These are phyloP conservation scores for Amphilophus citrinellus DNA, from an alignment of 2,113 vertebrate species.

Conservation along the genomic window DNA sequence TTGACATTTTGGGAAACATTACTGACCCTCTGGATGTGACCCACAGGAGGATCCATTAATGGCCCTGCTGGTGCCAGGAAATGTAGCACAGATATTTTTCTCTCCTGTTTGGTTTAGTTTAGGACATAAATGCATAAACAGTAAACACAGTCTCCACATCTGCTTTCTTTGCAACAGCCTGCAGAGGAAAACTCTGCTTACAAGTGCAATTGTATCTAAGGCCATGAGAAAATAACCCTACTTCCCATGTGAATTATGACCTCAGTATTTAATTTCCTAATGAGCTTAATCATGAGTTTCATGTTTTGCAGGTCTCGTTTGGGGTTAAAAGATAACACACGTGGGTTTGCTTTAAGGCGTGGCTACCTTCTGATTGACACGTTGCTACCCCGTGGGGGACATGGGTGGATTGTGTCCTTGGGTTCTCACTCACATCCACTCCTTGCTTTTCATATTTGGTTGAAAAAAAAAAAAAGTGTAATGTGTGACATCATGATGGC, in stretches of 20 bases:
- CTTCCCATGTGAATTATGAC: background rate
- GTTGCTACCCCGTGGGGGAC: rapidly evolving
- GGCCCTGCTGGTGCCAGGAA: background rate
- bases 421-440: background rate
- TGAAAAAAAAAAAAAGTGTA: background rate
- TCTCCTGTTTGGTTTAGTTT: background rate
- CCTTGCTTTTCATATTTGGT: background rate
- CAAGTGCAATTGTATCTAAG: background rate
- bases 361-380: background rate
- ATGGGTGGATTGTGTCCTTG: background rate
- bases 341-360: background rate
- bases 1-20: background rate
- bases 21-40: background rate
- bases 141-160: too few relatives aligned
- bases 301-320: background rate
- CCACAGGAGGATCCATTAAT: background rate
- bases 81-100: background rate
- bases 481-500: background rate
- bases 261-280: background rate
- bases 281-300: background rate
- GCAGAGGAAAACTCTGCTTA: background rate
- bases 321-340: background rate
- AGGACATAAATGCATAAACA: background rate
- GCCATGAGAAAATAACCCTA: rapidly evolving
- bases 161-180: background rate